Base-by-base conservation (phyloP, 1,140 invertebrate genomes). In the Drosophila murphyi region DNA sequence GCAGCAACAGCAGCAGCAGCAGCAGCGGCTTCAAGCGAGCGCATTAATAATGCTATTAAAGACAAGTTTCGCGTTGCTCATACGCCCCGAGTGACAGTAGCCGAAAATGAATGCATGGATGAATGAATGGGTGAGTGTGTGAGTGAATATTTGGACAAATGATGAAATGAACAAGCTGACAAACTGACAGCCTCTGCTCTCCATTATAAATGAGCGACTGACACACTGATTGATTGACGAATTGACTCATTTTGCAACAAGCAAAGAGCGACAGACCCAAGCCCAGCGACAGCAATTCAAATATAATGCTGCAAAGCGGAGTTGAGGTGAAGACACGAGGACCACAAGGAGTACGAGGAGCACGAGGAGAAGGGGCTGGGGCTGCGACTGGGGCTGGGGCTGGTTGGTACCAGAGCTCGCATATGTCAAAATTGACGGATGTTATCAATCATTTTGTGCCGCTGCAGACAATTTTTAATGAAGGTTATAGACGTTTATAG, bases 391-490 rank as follows among this genome's bases (percentile, higher is more conserved):
- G 47, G 68, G 68, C 50, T 70, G 52, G 52, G 12, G 34, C 12
- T 39, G 34, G 39, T 60, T 59, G 48, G 62, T 79, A 72, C 48
- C 79, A 73, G 80, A 76, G 79, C 64, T 67, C 71, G 86, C 81
- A 89, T 85, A 90, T 89, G 85, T 90, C 85, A 89, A 87, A 86
- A 87, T 90, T 88, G 82, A 90, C 87, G 87, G 87, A 90, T 90
- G 87, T 90, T 90, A 90, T 90, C 83, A 90, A 90, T 90, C 87
- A 90, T 88, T 88, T 88, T 73, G 78, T 89, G 83, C 83, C 85
- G 83, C 83, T 87, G 83, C 83, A 87, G 83, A 87, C 83, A 80
- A 88, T 87, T 87, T 87, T 87, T 87, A 87, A 87, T 87, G 83
- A 87, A 87, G 80, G 83, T 88, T 88, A 87, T 87, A 80, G 80